Base-by-base conservation (phyloP, 2,888 invertebrate genomes). In the Encarsia formosa region DNA sequence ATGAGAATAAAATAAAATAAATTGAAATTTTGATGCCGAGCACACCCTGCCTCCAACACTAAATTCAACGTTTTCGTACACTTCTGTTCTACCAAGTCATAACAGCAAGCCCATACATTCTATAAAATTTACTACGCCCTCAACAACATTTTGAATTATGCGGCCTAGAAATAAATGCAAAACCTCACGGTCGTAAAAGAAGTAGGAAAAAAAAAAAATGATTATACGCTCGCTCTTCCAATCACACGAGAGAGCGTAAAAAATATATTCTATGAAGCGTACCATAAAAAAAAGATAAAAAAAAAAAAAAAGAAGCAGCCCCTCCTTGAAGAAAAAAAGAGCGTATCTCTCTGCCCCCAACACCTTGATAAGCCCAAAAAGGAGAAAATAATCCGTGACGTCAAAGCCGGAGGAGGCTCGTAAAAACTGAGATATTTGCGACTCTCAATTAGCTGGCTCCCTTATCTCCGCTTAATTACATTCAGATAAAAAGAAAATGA, bases 261-360 rank as follows among this genome's bases (percentile, higher is more conserved):
- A 49, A 51, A 50, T n/a, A 44, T 31, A 52, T 52, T 46, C 46
- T 34, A 52, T 52, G 38, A 48, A 31, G 35, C 18, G 37, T 23
- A 23, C 22, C 47, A 47, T 42, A 48, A 47, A 47, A 46, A 38
- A 20, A 34, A 32, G 20, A 39, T 40, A 40, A 24, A 18, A 39
- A 20, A 15, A 40, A 15, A 22, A 16, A 39, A 8, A 40, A 32
- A 47, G 9, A 47, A 20, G 6, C 11, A 26, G 31, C 26, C 38
- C 45, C 16, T 19, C 38, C 13, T 26, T 16, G 19, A 26, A 18
- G 8, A 35, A 35, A 42, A 38, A 34, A 39, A 35, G 29, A 19
- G 16, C 5, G 5, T 34, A 5, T 13, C 13, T 13, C n/a, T 15
- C 13, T 34, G 34, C 34, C n/a, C 8, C 5, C 34, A 11, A 26